Base-by-base conservation (phyloP, 2,888 invertebrate species). In the Cerceris ruficornis region DNA sequence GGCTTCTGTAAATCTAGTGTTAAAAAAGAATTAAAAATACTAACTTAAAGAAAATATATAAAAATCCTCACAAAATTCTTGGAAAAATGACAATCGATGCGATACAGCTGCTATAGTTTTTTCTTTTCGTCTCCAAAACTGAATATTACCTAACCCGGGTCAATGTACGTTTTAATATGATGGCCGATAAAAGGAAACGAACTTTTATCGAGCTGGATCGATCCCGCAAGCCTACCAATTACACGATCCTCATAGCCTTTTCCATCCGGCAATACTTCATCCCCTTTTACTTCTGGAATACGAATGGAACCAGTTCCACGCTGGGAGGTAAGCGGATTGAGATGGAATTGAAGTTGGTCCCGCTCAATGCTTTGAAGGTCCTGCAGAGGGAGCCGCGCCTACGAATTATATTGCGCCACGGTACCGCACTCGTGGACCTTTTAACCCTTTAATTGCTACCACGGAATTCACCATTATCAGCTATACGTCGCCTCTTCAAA, bases 251-350 rank as follows among this genome's bases (percentile, higher is more conserved):
- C 85, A 59, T 69, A 67, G 74, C 74, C 79, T 85, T 76, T 84
- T 74, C 75, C 84, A 81, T 75, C 72, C 70, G 64, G 77, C 82
- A 77, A 75, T 84, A 86, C 84, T 86, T 86, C 80, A 83, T 86
- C 82, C 86, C 84, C 78, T 80, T 86, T 84, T 83, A 83, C 84
- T 83, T 86, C 78, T 76, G 68, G 75, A 85, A 78, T 76, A 85
- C 85, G 86, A 86, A 85, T 86, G 77, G 83, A 73, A 83, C 77
- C 71, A 70, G 80, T 58, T 80, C 76, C 62, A 74, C 83, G 82
- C 80, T 75, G 78, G 83, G 82, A 84, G 84, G 84, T 90, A 90
- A 90, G 90, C 90, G 88, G 90, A 90, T 90, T 90, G 90, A 88
- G 85, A 87, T 84, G 87, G 88, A 90, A 90, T 90, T 90, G 89